Evolutionary conservation across 64 coral and sea anemone species (phyloP), one percentile per base, ranked within the genome.

Genomic region (Dendrophyllia cribrosa): DNA sequence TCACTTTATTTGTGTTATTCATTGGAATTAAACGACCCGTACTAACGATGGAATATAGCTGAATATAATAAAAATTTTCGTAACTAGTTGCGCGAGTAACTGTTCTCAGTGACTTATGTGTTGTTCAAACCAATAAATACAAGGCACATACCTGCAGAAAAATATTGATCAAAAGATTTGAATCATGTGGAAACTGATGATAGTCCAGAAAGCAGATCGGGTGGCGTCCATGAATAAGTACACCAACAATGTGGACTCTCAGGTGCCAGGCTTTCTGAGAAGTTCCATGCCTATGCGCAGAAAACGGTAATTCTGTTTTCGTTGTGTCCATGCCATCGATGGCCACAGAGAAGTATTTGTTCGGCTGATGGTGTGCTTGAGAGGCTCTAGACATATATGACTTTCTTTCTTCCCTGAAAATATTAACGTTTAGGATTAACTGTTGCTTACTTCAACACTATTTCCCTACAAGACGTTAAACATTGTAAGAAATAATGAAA

Each of bases 281-380:
- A 9, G 66, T 56, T 69, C 78, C 82, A 55, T 91, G 55, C 20
- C 65, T 71, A 5, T 3, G 43, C n/a, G 9, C 51, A 0, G 89
- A 70, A 59, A 60, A 91, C 7, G 89, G 78, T 4, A 91, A 49
- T 62, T 85, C 89, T 15, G 89, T 83, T 21, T 91, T 91, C 12
- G 81, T 91, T 13, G 81, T 79, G 58, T 92, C 90, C 89, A 91
- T 84, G 4, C 91, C 81, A 71, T 93, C 90, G 59, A 92, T 92
- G 19, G 82, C 80, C 43, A 86, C 50, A 24, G 90, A 86, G 25
- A 93, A 85, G 34, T 75, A 92, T 52, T 86, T 83, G 55, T 75
- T 70, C 3, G 90, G 81, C 59, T 60, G n/a, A 14, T 77, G n/a
- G 50, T 92, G 82, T 4, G 69, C 79, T 55, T 52, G 49, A 1